Percentiles rank a stretch among this genome's conserved stretches.
Conservation (phyloP, 2,797 vertebrate species). For the Danio albolineatus region DNA sequence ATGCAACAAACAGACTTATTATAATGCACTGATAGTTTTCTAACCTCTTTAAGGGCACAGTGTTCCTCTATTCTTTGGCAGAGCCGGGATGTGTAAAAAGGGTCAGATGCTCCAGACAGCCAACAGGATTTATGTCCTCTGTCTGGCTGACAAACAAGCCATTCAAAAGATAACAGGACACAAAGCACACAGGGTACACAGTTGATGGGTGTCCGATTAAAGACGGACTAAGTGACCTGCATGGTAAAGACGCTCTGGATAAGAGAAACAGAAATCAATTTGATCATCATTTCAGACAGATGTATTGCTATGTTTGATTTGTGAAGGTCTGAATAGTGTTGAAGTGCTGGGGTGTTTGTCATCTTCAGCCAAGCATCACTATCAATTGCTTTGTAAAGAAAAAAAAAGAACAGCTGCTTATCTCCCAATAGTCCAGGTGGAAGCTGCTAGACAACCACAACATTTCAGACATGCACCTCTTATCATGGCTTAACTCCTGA, state of each 20-base stretch:
- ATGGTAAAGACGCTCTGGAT: neutral
- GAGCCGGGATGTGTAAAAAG: slow-evolving; percentile 2
- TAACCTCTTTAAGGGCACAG: neutral
- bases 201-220: slow-evolving; percentile 24
- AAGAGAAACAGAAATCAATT: neutral
- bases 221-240: neutral
- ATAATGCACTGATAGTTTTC: neutral
- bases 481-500: neutral
- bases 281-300: neutral
- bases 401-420: slow-evolving; percentile 22
- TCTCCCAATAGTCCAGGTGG: slow-evolving; percentile 31
- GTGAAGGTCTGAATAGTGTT: neutral
- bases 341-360: slow-evolving; percentile 13
- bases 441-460: slow-evolving; percentile 16
- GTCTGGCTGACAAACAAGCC: neutral
- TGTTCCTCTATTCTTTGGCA: slow-evolving; percentile 29
- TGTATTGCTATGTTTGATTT: slow-evolving; percentile 3
- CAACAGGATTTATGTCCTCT: slow-evolving; percentile 30
- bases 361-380: slow-evolving; percentile 36
- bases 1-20: neutral
- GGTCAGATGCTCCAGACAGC: slow-evolving; percentile 1
- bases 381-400: slow-evolving; percentile 5
- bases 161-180: neutral
- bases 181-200: slow-evolving; percentile 1
- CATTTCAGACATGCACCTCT: slow-evolving; percentile 4